phyloP scores from a whole-genome alignment of 1,140 invertebrate species.

The Holotrichia oblita region DNA sequence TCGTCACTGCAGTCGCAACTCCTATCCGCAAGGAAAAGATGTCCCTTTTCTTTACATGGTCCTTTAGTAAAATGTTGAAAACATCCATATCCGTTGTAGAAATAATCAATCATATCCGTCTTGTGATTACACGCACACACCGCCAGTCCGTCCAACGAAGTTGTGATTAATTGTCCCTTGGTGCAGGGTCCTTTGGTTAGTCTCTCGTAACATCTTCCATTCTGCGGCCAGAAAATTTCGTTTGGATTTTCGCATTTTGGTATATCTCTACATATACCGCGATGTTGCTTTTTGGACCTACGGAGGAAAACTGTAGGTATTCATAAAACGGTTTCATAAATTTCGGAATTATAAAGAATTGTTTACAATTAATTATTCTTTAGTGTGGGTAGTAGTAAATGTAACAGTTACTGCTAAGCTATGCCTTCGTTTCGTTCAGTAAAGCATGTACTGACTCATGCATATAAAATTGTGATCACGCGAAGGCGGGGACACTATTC shows the following conservation, averaged over 20 bases:
- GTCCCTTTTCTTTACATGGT: slow-evolving; percentile 76
- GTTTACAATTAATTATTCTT: too few relatives aligned
- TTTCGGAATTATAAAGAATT: neutral
- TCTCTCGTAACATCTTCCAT: slow-evolving; percentile 75
- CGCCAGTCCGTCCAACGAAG: slow-evolving; percentile 66
- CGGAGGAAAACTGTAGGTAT: slow-evolving; percentile 1
- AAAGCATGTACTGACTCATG: neutral
- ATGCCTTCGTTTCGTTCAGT: too few relatives aligned
- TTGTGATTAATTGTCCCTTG: slow-evolving; percentile 72
- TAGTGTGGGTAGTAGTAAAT: too few relatives aligned
- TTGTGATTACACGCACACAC: slow-evolving; percentile 66
- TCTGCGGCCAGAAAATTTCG: slow-evolving; percentile 76
- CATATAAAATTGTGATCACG: neutral
- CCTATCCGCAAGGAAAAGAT: slow-evolving; percentile 77
- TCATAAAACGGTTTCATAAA: slow-evolving; percentile 25
- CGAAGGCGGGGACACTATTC: neutral
- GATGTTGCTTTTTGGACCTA: slow-evolving; percentile 60
- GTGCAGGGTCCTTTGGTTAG: slow-evolving; percentile 78
- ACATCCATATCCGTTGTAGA: slow-evolving; percentile 70
- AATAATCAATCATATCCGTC: slow-evolving; percentile 63
- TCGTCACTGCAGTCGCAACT: slow-evolving; percentile 74
- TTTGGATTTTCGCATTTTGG: slow-evolving; percentile 68
- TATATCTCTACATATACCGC: slow-evolving; percentile 75
- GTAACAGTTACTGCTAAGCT: too few relatives aligned
- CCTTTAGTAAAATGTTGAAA: slow-evolving; percentile 81